phyloP scores from a whole-genome alignment of 2,113 vertebrate species.

The Garra rufa region DNA sequence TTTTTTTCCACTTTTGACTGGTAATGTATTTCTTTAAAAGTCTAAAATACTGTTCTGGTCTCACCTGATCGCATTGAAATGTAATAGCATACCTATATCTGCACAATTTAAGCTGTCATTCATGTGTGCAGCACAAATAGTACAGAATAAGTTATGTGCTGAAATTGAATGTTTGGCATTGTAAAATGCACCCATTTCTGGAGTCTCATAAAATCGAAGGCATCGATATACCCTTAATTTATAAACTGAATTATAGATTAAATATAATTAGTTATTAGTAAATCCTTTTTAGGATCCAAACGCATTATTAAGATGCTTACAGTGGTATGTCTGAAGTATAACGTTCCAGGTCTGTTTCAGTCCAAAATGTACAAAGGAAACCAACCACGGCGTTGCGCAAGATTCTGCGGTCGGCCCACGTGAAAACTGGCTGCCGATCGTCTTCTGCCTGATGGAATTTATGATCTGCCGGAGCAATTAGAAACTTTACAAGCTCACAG shows the following conservation, averaged over 20 bases:
- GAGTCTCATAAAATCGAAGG: too few relatives aligned
- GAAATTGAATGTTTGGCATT: too few relatives aligned
- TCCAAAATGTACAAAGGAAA: background rate
- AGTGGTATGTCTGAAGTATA: background rate
- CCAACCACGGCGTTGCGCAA: background rate
- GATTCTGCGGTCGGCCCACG: background rate
- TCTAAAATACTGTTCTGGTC: too few relatives aligned
- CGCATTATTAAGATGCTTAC: background rate
- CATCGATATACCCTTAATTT: background rate
- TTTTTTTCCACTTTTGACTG: too few relatives aligned
- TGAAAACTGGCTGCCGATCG: background rate
- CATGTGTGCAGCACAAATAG: too few relatives aligned
- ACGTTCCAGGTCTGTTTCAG: background rate
- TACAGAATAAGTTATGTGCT: too few relatives aligned
- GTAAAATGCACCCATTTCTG: too few relatives aligned
- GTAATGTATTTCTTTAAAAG: too few relatives aligned
- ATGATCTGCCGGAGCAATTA: constrained; percentile 26
- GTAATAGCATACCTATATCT: too few relatives aligned
- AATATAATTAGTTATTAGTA: background rate
- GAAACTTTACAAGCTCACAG: background rate
- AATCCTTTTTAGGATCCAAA: background rate
- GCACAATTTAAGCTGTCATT: too few relatives aligned
- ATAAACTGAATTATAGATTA: background rate
- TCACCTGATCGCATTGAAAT: too few relatives aligned
- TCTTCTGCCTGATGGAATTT: constrained; percentile 18